Evolutionary conservation across 2,797 vertebrate genomes (phyloP).

Genomic region (Chelon auratus): DNA sequence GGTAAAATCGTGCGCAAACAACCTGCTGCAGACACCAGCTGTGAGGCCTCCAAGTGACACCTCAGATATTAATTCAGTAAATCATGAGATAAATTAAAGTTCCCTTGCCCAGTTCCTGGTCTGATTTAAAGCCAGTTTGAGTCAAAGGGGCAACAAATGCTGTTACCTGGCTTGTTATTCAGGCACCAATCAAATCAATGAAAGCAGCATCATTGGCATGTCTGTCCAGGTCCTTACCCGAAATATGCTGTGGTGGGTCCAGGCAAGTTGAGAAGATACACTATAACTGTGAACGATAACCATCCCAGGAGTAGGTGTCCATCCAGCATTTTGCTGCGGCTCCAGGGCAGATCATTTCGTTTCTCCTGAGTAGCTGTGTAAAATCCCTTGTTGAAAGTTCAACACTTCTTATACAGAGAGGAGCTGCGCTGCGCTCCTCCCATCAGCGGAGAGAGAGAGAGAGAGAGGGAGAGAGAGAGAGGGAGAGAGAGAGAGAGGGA

Average conservation of each 20-base stretch:
- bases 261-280: slow-evolving; percentile 86
- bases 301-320: slow-evolving; percentile 96
- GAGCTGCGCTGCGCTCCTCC: slow-evolving; percentile 82
- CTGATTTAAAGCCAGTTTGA: neutral
- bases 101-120: neutral
- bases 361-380: slow-evolving; percentile 91
- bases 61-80: slow-evolving; percentile 5
- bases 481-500: slow-evolving; percentile 16
- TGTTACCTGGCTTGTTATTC: slow-evolving; percentile 23
- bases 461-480: slow-evolving; percentile 52
- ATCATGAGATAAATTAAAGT: neutral
- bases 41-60: slow-evolving; percentile 57
- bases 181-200: slow-evolving; percentile 70
- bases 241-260: slow-evolving; percentile 93
- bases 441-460: slow-evolving; percentile 63
- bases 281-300: slow-evolving; percentile 91
- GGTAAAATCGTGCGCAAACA: slow-evolving; percentile 46
- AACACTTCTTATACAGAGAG: slow-evolving; percentile 89
- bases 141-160: neutral
- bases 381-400: slow-evolving; percentile 83
- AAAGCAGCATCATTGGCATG: slow-evolving; percentile 51
- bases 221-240: slow-evolving; percentile 86
- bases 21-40: slow-evolving; percentile 72
- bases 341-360: slow-evolving; percentile 97
- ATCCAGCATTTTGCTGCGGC: slow-evolving; percentile 99